These are phyloP conservation scores for Moxostoma hubbsi DNA, from an alignment of 2,797 vertebrate species.

Conservation along the genomic window DNA sequence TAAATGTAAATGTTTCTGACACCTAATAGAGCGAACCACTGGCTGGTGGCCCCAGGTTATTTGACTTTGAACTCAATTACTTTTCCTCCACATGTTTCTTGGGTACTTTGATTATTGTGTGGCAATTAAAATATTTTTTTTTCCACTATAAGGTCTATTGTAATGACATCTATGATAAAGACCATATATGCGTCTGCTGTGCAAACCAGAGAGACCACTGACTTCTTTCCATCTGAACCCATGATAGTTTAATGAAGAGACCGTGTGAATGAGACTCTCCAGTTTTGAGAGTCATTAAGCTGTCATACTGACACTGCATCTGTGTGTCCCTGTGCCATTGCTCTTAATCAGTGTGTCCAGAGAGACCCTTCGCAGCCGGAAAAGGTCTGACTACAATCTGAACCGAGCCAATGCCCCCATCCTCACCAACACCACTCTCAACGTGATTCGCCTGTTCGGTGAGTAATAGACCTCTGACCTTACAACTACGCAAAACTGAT, in stretches of 20 bases:
- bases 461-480: constrained; percentile 71
- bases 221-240: background rate
- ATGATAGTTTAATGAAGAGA: constrained; percentile 66
- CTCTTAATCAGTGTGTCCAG: constrained; percentile 81
- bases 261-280: constrained; percentile 44
- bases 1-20: no score
- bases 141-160: background rate
- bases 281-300: constrained; percentile 28
- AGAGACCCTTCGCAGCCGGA: constrained; percentile 91
- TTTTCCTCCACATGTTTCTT: background rate
- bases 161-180: background rate
- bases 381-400: constrained; percentile 94
- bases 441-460: constrained; percentile 97
- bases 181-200: background rate
- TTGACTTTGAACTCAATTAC: background rate
- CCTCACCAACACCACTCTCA: constrained; percentile 97
- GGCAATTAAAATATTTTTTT: background rate
- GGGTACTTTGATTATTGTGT: background rate
- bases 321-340: constrained; percentile 32
- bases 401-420: constrained; percentile 94
- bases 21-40: no score
- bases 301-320: constrained; percentile 16
- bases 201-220: background rate
- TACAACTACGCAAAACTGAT: constrained; percentile 28
- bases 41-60: no score